Base-by-base conservation (phyloP, 2,888 invertebrate species). In the Pteria penguin region DNA sequence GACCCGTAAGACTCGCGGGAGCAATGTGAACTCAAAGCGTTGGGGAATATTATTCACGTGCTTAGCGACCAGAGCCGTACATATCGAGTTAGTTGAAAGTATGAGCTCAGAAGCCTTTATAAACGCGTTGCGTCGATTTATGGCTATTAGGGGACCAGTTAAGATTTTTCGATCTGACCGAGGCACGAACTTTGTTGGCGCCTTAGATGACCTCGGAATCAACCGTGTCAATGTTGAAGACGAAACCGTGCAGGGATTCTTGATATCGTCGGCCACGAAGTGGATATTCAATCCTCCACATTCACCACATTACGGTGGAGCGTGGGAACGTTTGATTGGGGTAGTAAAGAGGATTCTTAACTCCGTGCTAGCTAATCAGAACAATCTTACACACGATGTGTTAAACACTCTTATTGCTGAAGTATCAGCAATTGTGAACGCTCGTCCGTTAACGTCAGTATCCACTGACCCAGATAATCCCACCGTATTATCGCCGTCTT, bases 31-130 rank as follows among this genome's bases (percentile, higher is more conserved):
- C 4, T 26, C 2, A 2, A 82, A 82, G 52, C 31, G 80, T n/a
- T 82, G 82, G 82, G 80, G 75, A 4, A 36, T 80, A 8, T 24
- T 82, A 14, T 78, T 82, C 24, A 80, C 78, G 1, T 82, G 82
- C 27, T 55, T 80, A 8, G 55, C 65, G 1, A 67, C 57, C 11
- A 54, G 78, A 11, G 79, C 80, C 2, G 29, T 80, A 2, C 79
- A 82, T 54, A 76, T 78, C 11, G 79, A 82, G 52, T 60, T 80
- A 29, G 32, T 73, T 0, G 75, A 82, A 36, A 71, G 73, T n/a
- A 62, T 82, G 66, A 63, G 45, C 11, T 22, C 77, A 26, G 62
- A 63, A n/a, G 27, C 24, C 26, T 79, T 80, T 45, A 78, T 75
- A 31, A 77, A 75, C 62, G 67, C 67, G 4, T 33, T 75, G 11